A percentile compares a stretch with the other conserved stretches of the same genome.
These are phyloP conservation scores for Melinaea marsaeus DNA, from an alignment of 2,888 invertebrate species.

Conservation along the genomic window DNA sequence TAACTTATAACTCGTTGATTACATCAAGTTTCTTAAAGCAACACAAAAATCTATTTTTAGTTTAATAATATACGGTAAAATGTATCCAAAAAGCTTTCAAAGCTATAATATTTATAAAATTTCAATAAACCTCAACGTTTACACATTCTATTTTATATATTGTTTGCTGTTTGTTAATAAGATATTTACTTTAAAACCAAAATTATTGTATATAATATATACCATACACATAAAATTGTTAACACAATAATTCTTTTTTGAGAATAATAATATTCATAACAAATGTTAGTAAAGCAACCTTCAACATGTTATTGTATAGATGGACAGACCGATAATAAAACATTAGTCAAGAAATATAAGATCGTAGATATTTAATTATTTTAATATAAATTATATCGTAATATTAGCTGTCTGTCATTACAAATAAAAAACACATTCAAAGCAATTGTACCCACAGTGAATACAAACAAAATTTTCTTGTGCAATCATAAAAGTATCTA, in stretches of 20 bases:
- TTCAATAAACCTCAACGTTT: background rate
- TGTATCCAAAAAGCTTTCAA: slow-evolving; percentile 3
- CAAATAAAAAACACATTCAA: background rate
- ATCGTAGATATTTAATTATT: background rate
- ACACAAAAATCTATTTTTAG: background rate
- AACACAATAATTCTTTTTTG: background rate
- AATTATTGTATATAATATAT: background rate
- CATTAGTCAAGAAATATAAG: background rate
- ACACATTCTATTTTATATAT: background rate
- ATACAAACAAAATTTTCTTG: too few relatives aligned
- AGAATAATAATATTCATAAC: background rate
- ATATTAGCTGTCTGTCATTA: background rate
- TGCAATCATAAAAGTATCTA: too few relatives aligned
- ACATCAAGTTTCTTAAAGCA: slow-evolving; percentile 1
- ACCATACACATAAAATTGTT: background rate
- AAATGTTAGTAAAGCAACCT: background rate
- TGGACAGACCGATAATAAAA: slow-evolving; percentile 1
- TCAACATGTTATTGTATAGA: background rate
- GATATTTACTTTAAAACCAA: background rate
- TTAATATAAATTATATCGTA: background rate
- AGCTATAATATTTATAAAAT: background rate
- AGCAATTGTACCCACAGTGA: too few relatives aligned
- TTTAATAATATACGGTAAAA: background rate
- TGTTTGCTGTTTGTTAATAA: background rate
- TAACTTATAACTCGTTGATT: background rate